Evolutionary conservation across 2,888 invertebrate species (phyloP).

Genomic region (Lapara coniferarum): DNA sequence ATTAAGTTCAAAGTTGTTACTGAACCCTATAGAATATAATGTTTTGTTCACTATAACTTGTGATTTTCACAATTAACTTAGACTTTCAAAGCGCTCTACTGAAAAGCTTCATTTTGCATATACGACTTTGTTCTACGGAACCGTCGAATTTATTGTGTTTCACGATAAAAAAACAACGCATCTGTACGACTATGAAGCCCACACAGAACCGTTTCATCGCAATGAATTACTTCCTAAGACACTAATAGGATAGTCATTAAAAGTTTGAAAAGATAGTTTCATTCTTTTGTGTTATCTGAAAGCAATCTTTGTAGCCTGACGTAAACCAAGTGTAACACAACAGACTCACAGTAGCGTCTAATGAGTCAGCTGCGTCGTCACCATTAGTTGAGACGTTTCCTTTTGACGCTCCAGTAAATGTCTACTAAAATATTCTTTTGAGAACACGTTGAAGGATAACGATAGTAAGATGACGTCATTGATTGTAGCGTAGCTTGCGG

Average conservation of each 20-base stretch:
- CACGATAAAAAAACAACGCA: background rate
- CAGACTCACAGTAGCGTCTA: constrained; percentile 42
- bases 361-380: constrained; percentile 47
- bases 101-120: no score
- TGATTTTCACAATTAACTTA: no score
- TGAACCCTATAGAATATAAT: no score
- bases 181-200: background rate
- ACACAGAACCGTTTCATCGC: background rate
- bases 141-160: no score
- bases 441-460: background rate
- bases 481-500: background rate
- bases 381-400: constrained; percentile 57
- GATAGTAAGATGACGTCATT: background rate
- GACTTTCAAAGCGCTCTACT: no score
- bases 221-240: background rate
- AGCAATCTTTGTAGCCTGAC: background rate
- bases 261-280: background rate
- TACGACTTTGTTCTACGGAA: no score
- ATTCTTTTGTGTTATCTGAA: background rate
- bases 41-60: no score
- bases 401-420: constrained; percentile 60
- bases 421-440: constrained; percentile 46
- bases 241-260: background rate
- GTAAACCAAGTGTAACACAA: background rate
- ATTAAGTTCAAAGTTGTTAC: no score